Base-by-base conservation (phyloP, 2,888 invertebrate species). In the Siphlonurus alternatus region DNA sequence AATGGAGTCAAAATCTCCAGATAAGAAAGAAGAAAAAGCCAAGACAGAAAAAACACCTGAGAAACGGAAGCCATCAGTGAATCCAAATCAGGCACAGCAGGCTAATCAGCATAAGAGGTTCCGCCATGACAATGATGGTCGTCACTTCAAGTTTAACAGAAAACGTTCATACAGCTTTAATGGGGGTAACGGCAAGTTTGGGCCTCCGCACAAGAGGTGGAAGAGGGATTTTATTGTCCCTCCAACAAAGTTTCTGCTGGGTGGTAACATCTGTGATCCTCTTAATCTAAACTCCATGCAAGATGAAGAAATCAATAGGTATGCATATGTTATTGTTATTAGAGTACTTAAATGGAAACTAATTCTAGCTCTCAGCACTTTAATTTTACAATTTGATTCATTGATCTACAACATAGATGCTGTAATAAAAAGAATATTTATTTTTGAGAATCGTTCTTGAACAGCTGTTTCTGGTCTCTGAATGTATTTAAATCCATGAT, bases 241-340 rank as follows among this genome's bases (percentile, higher is more conserved):
- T 63, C 95, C 96, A 0, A 93, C 93, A 0, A 94, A 94, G 75
- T 96, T 97, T 76, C 78, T 93, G 2, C 81, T 96, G 1, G 97
- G 96, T 59, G 97, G 96, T 7, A 96, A 93, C 75, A 95, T 95
- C 69, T 88, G 88, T 69, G 97, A 97, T 79, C 97, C 96, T 0
- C 77, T 97, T 60, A 97, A 97, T 78, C 77, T 97, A 66, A 93
- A 92, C 73, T 93, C 94, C 73, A 80, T 97, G 70, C 91, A 87
- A 70, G 73, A 74, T 69, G 74, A 73, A 67, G 73, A 73, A 67
- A 69, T 72, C 22, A 73, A 73, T 65, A 69, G 71, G 72, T 72
- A 62, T 65, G 64, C 24, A 20, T 62, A n/a, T n/a, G n/a, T 24
- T 15, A 19, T 24, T 38, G 38, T 10, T 38, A 38, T 10, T 38